Conservation (phyloP, 2,888 invertebrate genomes). For the Cabera pusaria region DNA sequence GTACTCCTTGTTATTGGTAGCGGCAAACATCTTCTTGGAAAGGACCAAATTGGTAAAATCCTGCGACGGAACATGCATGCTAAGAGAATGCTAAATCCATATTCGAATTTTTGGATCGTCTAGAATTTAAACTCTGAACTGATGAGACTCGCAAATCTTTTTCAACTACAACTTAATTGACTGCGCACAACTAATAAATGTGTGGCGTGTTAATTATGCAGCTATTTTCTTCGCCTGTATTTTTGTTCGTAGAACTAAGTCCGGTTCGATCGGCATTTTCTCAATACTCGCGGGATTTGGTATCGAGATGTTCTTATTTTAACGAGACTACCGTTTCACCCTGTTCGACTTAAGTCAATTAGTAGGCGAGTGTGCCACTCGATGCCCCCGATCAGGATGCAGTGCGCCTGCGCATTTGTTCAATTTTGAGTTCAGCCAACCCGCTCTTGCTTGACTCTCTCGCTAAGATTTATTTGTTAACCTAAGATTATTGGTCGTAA, state of each 20-base stretch:
- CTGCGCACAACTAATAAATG: conserved; percentile 4
- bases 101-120: conserved; percentile 26
- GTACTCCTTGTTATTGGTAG: conserved; percentile 50
- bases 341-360: conserved; percentile 54
- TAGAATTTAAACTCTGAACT: conserved; percentile 3
- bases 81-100: conserved; percentile 33
- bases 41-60: conserved; percentile 50
- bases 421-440: conserved; percentile 50
- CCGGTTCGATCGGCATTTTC: conserved; percentile 10
- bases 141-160: too few species aligned
- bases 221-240: conserved; percentile 3
- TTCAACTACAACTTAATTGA: conserved; percentile 2
- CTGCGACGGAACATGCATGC: conserved; percentile 42
- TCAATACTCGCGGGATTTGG: conserved; percentile 6
- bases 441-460: conserved; percentile 34
- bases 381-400: conserved; percentile 59
- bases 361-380: conserved; percentile 61
- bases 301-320: conserved; percentile 51
- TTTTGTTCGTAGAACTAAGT: conserved; percentile 11
- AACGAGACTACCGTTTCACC: conserved; percentile 50
- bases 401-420: conserved; percentile 46
- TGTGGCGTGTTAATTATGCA: conserved; percentile 4
- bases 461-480: conserved; percentile 38
- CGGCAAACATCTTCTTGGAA: conserved; percentile 58
- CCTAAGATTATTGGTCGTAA: conserved; percentile 43